phyloP scores from a whole-genome alignment of 2,888 invertebrate genomes.

The Lordiphosa andalusiaca region DNA sequence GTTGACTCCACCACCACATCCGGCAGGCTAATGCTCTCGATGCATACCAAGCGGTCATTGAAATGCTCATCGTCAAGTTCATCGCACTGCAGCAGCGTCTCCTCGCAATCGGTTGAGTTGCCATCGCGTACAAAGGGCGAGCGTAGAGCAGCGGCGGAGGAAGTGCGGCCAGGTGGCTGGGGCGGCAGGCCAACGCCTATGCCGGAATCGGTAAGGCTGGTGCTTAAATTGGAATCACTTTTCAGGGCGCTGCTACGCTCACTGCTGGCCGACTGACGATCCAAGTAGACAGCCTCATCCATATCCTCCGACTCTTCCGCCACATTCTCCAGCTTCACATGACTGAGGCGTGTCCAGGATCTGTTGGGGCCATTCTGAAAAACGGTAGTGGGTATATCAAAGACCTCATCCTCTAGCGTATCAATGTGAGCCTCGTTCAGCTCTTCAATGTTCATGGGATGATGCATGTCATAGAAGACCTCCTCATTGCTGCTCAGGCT shows the following conservation, averaged over 20 bases:
- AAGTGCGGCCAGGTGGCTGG: slow-evolving; percentile 39
- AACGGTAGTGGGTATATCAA: slow-evolving; percentile 61
- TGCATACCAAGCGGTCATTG: slow-evolving; percentile 77
- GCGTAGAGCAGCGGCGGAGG: slow-evolving; percentile 26
- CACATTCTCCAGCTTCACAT: slow-evolving; percentile 74
- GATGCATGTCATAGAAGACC: slow-evolving; percentile 75
- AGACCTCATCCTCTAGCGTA: slow-evolving; percentile 61
- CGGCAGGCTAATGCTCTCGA: slow-evolving; percentile 80
- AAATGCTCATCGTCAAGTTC: slow-evolving; percentile 71
- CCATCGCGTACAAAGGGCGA: slow-evolving; percentile 75
- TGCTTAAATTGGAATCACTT: slow-evolving; percentile 77
- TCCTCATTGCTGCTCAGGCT: slow-evolving; percentile 46
- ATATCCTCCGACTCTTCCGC: slow-evolving; percentile 69
- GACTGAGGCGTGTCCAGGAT: slow-evolving; percentile 65
- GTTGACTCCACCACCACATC: slow-evolving; percentile 80
- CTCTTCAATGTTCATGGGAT: slow-evolving; percentile 55
- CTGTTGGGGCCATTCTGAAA: slow-evolving; percentile 54
- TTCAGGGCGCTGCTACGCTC: slow-evolving; percentile 67
- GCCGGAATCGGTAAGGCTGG: slow-evolving; percentile 78
- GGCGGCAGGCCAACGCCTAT: slow-evolving; percentile 50
- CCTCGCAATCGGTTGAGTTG: slow-evolving; percentile 79
- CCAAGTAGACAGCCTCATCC: slow-evolving; percentile 53
- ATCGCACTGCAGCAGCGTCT: slow-evolving; percentile 77
- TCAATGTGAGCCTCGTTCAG: slow-evolving; percentile 63
- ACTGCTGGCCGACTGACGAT: slow-evolving; percentile 59